Percentiles rank a stretch among this genome's conserved stretches.
phyloP scores from a whole-genome alignment of 2,888 invertebrate genomes.

The Ligdia adustata region DNA sequence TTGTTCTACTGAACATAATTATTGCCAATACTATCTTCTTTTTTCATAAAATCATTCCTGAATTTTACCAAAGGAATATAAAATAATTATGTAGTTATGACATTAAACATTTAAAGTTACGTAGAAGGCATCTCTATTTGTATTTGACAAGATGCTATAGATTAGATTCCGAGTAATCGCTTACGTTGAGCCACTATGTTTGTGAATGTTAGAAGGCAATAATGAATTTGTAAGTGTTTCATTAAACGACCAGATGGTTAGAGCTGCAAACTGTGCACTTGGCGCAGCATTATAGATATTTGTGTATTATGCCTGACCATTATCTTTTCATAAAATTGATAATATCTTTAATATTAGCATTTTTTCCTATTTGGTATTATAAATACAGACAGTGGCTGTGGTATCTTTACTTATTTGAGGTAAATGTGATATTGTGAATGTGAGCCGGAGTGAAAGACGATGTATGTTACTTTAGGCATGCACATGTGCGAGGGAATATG shows the following conservation, averaged over 20 bases:
- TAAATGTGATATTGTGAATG: conserved; percentile 69
- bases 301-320: conserved; percentile 68
- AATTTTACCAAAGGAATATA: conserved; percentile 5
- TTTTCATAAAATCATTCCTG: neutral
- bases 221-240: conserved; percentile 25
- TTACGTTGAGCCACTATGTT: conserved; percentile 13
- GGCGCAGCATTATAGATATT: conserved; percentile 64
- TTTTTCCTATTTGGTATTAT: conserved; percentile 84
- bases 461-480: conserved; percentile 81
- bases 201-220: conserved; percentile 26
- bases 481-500: conserved; percentile 83
- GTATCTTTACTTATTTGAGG: conserved; percentile 81
- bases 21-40: neutral
- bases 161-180: conserved; percentile 13
- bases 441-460: conserved; percentile 64
- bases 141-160: conserved; percentile 4
- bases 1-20: conserved; percentile 1
- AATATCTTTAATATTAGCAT: conserved; percentile 70
- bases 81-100: conserved; percentile 1
- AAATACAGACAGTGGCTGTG: conserved; percentile 84
- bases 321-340: conserved; percentile 71
- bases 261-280: conserved; percentile 68
- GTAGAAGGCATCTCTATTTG: conserved; percentile 5
- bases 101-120: neutral
- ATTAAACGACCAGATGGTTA: conserved; percentile 26